Conservation (phyloP, 92 coral and sea anemone genomes). For the Porites rus region DNA sequence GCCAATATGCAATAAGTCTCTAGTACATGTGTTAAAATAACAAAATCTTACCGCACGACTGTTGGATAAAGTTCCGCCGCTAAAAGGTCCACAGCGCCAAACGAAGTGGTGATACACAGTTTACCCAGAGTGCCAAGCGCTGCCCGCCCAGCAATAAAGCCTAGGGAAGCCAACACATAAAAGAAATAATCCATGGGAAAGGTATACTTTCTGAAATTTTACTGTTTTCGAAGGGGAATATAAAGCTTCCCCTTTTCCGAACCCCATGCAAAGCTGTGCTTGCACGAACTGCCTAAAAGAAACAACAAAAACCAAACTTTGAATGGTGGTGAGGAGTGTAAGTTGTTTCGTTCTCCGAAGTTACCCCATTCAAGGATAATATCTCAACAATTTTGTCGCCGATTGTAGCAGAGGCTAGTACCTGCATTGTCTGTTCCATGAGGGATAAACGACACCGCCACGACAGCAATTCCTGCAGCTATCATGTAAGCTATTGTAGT, state of each 20-base stretch:
- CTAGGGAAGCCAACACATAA: slow-evolving; percentile 18
- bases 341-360: no score
- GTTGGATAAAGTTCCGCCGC: slow-evolving; percentile 78
- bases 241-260: no score
- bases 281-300: no score
- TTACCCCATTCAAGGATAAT: no score
- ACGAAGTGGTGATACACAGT: slow-evolving; percentile 73
- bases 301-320: no score
- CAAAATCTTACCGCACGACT: slow-evolving; percentile 57
- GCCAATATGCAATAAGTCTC: no score
- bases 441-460: slow-evolving; percentile 72
- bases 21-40: not conserved
- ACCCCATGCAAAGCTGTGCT: no score
- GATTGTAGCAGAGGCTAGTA: not conserved
- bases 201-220: no score
- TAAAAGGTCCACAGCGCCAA: slow-evolving; percentile 61
- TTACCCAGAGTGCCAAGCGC: slow-evolving; percentile 78
- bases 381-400: no score
- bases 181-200: no score
- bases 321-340: no score
- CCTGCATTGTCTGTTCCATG: slow-evolving; percentile 66
- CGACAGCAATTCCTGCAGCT: slow-evolving; percentile 52
- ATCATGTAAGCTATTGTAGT: slow-evolving; percentile 54
- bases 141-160: slow-evolving; percentile 76
- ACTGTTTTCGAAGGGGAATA: no score